Evolutionary conservation across 2,888 invertebrate genomes (phyloP), one percentile per base, ranked within the genome.

Genomic region (Ceraclea dissimilis): DNA sequence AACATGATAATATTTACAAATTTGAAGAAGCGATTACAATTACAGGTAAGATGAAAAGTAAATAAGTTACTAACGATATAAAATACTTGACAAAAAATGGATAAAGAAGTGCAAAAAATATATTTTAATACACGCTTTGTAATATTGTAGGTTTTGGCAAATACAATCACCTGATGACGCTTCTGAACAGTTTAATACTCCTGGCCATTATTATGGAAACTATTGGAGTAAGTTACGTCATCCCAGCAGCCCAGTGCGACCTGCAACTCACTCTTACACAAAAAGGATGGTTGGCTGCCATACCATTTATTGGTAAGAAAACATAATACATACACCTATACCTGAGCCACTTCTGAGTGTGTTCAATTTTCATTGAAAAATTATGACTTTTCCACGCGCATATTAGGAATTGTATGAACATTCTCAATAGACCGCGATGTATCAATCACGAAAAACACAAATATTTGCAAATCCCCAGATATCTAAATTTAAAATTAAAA

Each of bases 241-340:
- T 59, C 1, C 59, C 59, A 11, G 56, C 59, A 5, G 49, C 56
- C 2, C 59, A 59, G 18, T 59, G 59, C 17, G 59, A 59, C 43
- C 33, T 59, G 10, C 21, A n/a, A 5, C 22, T 59, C 2, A 51
- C 56, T 5, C 53, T 59, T n/a, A 48, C 52, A 10, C 56, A 59
- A 11, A 59, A 59, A 20, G 59, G 59, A n/a, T 59, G 56, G 56
- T 49, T 59, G 13, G 52, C 52, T 17, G 56, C 59, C 10, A 52
- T 56, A 4, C 59, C 59, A 17, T 59, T 59, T 34, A 51, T 56
- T 11, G 59, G 59, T 59, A 26, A 56, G 39, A 26, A 26, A 26
- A 10, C n/a, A n/a, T n/a, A n/a, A n/a, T n/a, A n/a, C n/a, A n/a
- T n/a, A n/a, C n/a, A n/a, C n/a, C n/a, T n/a, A n/a, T n/a, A n/a